These are phyloP conservation scores for Archivesica marissinica DNA, from an alignment of 1,140 invertebrate species.

Conservation along the genomic window DNA sequence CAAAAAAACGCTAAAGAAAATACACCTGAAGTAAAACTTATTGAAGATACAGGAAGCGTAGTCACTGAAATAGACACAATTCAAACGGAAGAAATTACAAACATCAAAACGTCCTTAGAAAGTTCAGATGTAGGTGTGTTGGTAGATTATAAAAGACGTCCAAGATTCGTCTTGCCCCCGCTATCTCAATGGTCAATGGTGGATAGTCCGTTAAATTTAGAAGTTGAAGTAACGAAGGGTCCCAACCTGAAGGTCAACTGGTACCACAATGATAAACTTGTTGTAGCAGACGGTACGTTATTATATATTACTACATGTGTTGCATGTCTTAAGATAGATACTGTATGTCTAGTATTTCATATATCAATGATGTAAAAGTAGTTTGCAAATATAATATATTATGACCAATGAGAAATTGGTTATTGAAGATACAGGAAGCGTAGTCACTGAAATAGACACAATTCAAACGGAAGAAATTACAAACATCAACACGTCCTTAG, in stretches of 20 bases:
- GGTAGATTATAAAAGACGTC: conserved; percentile 38
- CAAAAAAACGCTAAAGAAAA: background rate
- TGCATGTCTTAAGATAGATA: too few relatives aligned
- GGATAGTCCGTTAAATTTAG: conserved; percentile 16
- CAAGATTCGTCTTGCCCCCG: conserved; percentile 27
- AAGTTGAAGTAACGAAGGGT: conserved; percentile 35
- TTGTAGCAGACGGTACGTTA: conserved; percentile 15
- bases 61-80: background rate
- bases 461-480: background rate
- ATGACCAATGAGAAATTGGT: too few relatives aligned
- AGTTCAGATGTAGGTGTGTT: background rate
- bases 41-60: background rate
- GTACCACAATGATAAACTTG: conserved; percentile 42
- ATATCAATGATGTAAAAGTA: too few relatives aligned
- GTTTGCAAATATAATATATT: too few relatives aligned
- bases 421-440: too few relatives aligned
- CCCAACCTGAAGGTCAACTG: conserved; percentile 37
- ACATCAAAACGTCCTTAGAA: background rate
- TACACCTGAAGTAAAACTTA: background rate
- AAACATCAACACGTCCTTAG: background rate
- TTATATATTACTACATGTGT: background rate
- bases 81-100: background rate
- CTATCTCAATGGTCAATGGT: conserved; percentile 30
- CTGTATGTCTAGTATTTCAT: too few relatives aligned
- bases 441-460: background rate